These are phyloP conservation scores for Cylloceria caligata DNA, from an alignment of 2,888 invertebrate species.

Conservation along the genomic window DNA sequence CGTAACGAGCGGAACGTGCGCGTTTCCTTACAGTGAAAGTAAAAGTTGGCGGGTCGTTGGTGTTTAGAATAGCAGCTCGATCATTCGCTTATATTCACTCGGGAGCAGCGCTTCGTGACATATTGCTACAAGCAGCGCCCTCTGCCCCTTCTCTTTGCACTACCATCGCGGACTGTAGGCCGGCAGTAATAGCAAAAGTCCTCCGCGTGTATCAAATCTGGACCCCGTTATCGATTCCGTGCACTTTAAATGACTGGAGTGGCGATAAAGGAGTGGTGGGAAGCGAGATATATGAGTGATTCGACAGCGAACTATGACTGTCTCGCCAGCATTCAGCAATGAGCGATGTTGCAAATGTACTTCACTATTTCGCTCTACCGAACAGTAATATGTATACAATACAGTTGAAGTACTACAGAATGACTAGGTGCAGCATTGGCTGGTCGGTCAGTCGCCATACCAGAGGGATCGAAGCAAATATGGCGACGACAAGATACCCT, in stretches of 20 bases:
- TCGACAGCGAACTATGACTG: conserved; percentile 23
- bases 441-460: conserved; percentile 3
- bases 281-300: neutral
- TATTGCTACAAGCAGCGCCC: neutral
- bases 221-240: conserved; percentile 49
- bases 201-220: conserved; percentile 49
- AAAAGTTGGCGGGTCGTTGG: conserved; percentile 72
- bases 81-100: conserved; percentile 55
- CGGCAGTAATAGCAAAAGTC: conserved; percentile 23
- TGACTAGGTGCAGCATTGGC: conserved; percentile 20
- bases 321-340: conserved; percentile 27
- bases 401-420: neutral
- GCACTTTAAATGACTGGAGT: conserved; percentile 10
- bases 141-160: conserved; percentile 12
- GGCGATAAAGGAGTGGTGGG: neutral
- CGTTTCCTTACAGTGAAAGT: conserved; percentile 79
- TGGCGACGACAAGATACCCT: neutral
- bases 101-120: conserved; percentile 50
- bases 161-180: neutral
- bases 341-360: conserved; percentile 12
- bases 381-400: neutral
- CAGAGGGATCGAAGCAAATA: neutral
- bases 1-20: conserved; percentile 75
- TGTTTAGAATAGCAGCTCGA: conserved; percentile 31
- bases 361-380: conserved; percentile 1